Base-by-base conservation (phyloP, 2,888 invertebrate genomes). In the Venustoraphidia nigricollis region DNA sequence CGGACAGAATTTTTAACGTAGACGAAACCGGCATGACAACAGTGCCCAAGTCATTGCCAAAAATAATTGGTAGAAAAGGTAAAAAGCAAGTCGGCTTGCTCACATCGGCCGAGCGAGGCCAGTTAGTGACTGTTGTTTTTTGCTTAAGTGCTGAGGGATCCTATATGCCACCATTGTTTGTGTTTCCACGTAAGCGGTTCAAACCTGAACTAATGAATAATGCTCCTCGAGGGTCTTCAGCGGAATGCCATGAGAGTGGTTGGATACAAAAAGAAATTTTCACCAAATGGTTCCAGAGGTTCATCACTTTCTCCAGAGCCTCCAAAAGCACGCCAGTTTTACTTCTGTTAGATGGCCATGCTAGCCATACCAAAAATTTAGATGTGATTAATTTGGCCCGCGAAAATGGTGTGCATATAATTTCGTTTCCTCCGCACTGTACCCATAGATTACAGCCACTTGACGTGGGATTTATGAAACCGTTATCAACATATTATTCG, bases 401-500 rank as follows among this genome's bases (percentile, higher is more conserved):
- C 41, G 48, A 49, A 37, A 53, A 50, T 27, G 47, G 46, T 8
- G 53, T 53, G 8, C 10, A 50, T 10, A 37, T 53, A 10, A 42
- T 55, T n/a, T 53, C 50, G 41, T 50, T 53, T 17, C 53, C 53
- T 9, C 54, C 51, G 10, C 56, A 54, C 43, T 54, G 53, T 41
- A 51, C 53, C 1, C 54, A 54, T 46, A 13, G 48, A 10, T 27
- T 56, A 27, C 59, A 62, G 49, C 54, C 56, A 6, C 47, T 57
- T 11, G 58, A 59, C 46, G 55, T 57, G 6, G 51, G 50, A 11
- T 58, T 56, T 36, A 58, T 62, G 56, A 44, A 51, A 41, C 53
- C 58, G 34, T 44, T 60, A 9, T 56, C 54, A 34, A 51, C 42
- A 11, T 52, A 52, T 47, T 62, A 59, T 52, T 52, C 53, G 11